Evolutionary conservation across 2,113 vertebrate genomes (phyloP), one percentile per base, ranked within the genome.

Genomic region (Hiodon tergisus): DNA sequence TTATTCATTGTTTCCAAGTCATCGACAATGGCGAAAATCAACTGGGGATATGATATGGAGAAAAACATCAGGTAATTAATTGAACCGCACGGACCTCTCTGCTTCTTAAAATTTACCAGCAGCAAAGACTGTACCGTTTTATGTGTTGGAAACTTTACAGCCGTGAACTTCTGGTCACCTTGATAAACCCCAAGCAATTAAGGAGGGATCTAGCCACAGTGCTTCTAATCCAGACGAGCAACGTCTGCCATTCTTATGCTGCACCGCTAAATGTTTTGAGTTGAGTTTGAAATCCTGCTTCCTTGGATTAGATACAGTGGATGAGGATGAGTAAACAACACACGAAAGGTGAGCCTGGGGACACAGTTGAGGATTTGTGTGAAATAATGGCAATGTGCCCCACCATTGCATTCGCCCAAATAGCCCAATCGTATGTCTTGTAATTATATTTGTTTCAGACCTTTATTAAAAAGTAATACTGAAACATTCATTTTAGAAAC

Each of bases 281-380:
- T 81, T 87, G 87, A 87, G 81, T 48, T 89, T 89, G 85, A 88
- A 88, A 87, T 88, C 86, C 86, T 87, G 86, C 88, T 89, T 77
- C 78, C 85, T 85, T 83, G 87, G 87, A 91, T 89, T 89, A 89
- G 81, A 85, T 80, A 83, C 86, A 89, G 85, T 83, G 79, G 88
- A 80, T 85, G 82, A 83, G 85, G 83, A 88, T 80, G 79, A 80
- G 81, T 86, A 82, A 87, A 74, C 67, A 87, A 83, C 82, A 85
- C 86, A 81, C 79, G 69, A 47, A 83, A 89, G 88, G 88, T 91
- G 88, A 92, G 90, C 61, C 78, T 11, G 87, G 86, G 89, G 89
- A 88, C 89, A 90, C 71, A 52, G 53, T 51, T 65, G 80, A 85
- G 84, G 83, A 78, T 83, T 83, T 76, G 75, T 51, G 67, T 66